phyloP scores from a whole-genome alignment of 2,888 invertebrate genomes.

The Drosophila anomelani region DNA sequence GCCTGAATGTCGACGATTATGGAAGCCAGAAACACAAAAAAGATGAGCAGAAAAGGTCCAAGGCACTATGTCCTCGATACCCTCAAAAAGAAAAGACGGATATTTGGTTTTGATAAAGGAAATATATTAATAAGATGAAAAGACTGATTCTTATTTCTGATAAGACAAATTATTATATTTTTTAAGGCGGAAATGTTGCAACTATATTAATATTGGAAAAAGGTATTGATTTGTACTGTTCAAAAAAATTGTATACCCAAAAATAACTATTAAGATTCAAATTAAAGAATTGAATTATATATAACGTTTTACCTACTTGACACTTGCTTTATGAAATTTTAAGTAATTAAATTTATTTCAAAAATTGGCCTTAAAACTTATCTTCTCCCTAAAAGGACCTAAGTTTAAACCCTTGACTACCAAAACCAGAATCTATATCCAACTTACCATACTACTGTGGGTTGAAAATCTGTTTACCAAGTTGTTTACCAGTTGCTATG shows the following conservation, averaged over 20 bases:
- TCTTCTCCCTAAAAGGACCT: neutral
- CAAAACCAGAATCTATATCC: neutral
- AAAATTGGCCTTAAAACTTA: neutral
- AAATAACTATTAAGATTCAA: neutral
- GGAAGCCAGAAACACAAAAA: conserved; percentile 6
- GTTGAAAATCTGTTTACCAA: conserved; percentile 12
- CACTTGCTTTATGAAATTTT: too few species aligned
- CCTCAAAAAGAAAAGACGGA: neutral
- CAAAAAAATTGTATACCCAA: too few species aligned
- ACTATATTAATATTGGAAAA: neutral
- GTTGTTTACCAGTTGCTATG: conserved; percentile 16
- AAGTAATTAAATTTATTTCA: neutral
- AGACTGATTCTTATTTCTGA: neutral
- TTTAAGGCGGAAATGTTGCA: too few species aligned
- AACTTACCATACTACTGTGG: neutral
- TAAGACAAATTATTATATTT: neutral
- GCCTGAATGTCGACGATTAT: conserved; percentile 54
- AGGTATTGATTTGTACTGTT: too few species aligned
- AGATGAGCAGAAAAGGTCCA: conserved; percentile 1
- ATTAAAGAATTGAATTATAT: neutral
- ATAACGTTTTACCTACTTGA: rapidly evolving
- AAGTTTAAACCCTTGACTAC: neutral
- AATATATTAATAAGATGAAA: neutral
- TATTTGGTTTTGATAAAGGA: neutral
- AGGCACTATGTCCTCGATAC: neutral